These are phyloP conservation scores for Hyles euphorbiae DNA, from an alignment of 1,140 invertebrate genomes.

Conservation along the genomic window DNA sequence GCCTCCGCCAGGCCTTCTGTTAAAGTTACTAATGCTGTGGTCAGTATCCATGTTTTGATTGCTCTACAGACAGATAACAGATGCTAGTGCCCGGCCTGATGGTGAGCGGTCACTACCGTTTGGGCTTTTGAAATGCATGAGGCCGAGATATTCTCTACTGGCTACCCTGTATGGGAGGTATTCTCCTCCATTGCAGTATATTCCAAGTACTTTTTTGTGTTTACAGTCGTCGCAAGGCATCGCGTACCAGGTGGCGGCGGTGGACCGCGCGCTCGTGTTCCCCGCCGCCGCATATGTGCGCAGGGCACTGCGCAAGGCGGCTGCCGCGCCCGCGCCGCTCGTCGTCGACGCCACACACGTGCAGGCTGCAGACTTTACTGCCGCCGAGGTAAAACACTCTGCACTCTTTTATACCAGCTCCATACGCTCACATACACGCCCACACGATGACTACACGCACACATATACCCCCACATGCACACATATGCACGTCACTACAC, in stretches of 20 bases:
- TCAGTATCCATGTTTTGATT: conserved; percentile 36
- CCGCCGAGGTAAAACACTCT: conserved; percentile 77
- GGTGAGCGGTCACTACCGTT: too few species aligned
- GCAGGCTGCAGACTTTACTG: conserved; percentile 85
- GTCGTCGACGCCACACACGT: conserved; percentile 87
- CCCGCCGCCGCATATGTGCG: conserved; percentile 88
- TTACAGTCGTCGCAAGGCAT: conserved; percentile 75
- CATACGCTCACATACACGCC: not conserved
- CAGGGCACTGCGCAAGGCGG: conserved; percentile 82
- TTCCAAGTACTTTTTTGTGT: not conserved
- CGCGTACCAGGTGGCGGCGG: conserved; percentile 82
- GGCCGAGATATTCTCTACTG: too few species aligned
- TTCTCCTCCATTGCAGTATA: too few species aligned
- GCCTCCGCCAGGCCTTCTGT: conserved; percentile 85
- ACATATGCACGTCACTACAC: too few species aligned
- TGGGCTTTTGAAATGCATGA: too few species aligned
- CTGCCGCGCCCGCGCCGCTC: conserved; percentile 76
- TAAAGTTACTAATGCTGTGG: conserved; percentile 76
- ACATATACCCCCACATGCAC: too few species aligned
- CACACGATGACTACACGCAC: not conserved
- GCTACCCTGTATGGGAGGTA: too few species aligned
- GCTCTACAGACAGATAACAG: too few species aligned
- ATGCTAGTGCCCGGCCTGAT: too few species aligned
- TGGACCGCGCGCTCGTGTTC: conserved; percentile 84
- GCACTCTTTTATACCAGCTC: not conserved